Evolutionary conservation across 2,888 invertebrate genomes (phyloP), one percentile per base, ranked within the genome.

Genomic region (Chalcosyrphus nemorum): DNA sequence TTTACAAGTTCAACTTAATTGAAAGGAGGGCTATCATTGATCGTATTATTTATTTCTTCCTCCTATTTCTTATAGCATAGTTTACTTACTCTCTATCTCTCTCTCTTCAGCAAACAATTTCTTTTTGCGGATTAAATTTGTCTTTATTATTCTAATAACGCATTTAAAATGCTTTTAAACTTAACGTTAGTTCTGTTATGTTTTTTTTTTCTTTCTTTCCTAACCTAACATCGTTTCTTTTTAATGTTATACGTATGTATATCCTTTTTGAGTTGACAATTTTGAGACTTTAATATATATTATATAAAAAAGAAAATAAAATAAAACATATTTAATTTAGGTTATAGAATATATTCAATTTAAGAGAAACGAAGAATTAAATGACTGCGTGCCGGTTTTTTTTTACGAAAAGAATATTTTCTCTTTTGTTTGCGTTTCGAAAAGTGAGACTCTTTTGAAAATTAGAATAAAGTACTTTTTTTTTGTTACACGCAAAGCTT

Each of bases 111-210:
- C 32, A 45, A 47, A n/a, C 27, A 32, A 38, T 47, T 50, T 38
- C 11, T 13, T 38, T 38, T n/a, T n/a, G 35, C 32, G 32, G 2
- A 71, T n/a, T n/a, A n/a, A n/a, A n/a, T 19, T 70, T 81, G 2
- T 24, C 4, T 24, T 24, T 24, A 24, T 24, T 57, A 63, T 38
- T 56, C 57, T 61, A 71, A 56, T 61, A 32, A 71, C 45, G 85
- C 85, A 85, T 85, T 85, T 85, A 71, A 81, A 85, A 85, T 85
- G 85, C 76, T 76, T 81, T 75, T 75, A 78, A 68, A 77, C 27
- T 59, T 45, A 50, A 57, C 56, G 17, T 38, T 38, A 35, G 50
- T 32, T 57, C 19, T 59, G 17, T 68, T 81, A 29, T 54, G 32
- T 61, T 61, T 59, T 66, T 2, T 13, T n/a, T 45, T 57, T 59